phyloP scores from a whole-genome alignment of 2,888 invertebrate species.

The Caenorhabditis imperialis region DNA sequence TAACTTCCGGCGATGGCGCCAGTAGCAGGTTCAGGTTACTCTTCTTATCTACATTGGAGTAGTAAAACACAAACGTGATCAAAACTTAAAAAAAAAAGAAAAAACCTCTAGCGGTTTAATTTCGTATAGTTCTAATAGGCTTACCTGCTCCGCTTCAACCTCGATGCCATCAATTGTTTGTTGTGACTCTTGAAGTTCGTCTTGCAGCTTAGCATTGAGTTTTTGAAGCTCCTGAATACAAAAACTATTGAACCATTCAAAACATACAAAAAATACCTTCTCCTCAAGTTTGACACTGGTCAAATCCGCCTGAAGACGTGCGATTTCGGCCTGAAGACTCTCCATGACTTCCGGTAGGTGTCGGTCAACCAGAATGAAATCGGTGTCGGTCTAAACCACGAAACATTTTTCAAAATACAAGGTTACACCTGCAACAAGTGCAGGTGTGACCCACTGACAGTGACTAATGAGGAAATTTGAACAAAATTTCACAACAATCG shows the following conservation, averaged over 20 bases:
- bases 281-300: slow-evolving; percentile 21
- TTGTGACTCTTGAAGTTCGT: slow-evolving; percentile 56
- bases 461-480: too few relatives aligned
- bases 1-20: slow-evolving; percentile 40
- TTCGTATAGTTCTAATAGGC: background rate
- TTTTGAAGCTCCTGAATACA: slow-evolving; percentile 27
- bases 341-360: slow-evolving; percentile 38
- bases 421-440: background rate
- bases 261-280: slow-evolving; percentile 4
- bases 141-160: slow-evolving; percentile 64
- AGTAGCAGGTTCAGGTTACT: slow-evolving; percentile 13
- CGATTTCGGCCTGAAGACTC: slow-evolving; percentile 42
- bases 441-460: too few relatives aligned
- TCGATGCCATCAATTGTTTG: slow-evolving; percentile 61
- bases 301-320: slow-evolving; percentile 25
- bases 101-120: background rate
- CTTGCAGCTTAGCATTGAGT: slow-evolving; percentile 36
- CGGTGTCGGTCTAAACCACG: slow-evolving; percentile 38
- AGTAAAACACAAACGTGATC: slow-evolving; percentile 3
- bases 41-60: slow-evolving; percentile 8
- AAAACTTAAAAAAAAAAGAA: slow-evolving; percentile 4
- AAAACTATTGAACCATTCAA: background rate
- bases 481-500: too few relatives aligned
- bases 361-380: slow-evolving; percentile 42
- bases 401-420: slow-evolving; percentile 6